Conservation (phyloP, 1,140 invertebrate genomes). For the Sarcophaga bullata region DNA sequence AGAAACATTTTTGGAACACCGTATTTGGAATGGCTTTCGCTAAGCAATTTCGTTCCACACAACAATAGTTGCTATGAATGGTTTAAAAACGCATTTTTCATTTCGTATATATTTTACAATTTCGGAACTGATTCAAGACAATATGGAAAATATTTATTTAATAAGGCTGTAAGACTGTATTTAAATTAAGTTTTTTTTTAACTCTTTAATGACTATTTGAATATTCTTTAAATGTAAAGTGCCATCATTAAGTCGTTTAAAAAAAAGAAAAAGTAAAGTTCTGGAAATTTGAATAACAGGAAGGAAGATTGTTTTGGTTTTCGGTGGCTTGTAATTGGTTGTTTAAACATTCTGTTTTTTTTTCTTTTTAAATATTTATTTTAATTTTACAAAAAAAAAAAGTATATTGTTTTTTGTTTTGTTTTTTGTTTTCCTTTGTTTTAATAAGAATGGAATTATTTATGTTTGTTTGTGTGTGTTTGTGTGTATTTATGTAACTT, state of each 20-base stretch:
- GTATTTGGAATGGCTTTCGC: too few species aligned
- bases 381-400: too few species aligned
- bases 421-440: not conserved
- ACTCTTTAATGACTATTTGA: too few species aligned
- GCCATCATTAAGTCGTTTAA: not conserved
- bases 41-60: too few species aligned
- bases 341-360: not conserved
- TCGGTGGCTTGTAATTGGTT: not conserved
- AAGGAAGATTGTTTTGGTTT: not conserved
- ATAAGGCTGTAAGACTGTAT: too few species aligned
- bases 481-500: conserved; percentile 9
- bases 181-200: too few species aligned
- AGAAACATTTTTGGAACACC: too few species aligned
- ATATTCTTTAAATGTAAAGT: not conserved
- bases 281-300: not conserved
- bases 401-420: not conserved
- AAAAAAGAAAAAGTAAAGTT: not conserved
- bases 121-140: too few species aligned
- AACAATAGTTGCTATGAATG: too few species aligned
- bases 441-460: conserved; percentile 13
- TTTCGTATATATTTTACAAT: too few species aligned
- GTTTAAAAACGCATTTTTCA: too few species aligned
- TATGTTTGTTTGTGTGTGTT: not conserved
- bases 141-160: too few species aligned
- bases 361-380: not conserved